Evolutionary conservation across 2,888 invertebrate genomes (phyloP).

Genomic region (Strigamia maritima): DNA sequence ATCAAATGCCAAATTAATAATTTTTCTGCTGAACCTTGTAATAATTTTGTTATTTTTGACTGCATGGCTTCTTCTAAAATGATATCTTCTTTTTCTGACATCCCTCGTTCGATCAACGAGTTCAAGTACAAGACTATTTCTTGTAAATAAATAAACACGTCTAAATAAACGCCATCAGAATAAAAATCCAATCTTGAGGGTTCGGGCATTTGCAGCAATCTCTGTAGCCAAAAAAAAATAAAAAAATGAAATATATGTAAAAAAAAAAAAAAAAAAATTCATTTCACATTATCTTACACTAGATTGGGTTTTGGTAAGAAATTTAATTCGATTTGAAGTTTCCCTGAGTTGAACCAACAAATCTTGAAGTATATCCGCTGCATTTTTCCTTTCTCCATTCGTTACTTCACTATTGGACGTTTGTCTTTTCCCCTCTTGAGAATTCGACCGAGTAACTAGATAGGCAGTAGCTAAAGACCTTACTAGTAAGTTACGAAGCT

Average conservation of each 20-base stretch:
- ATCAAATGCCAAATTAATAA: neutral
- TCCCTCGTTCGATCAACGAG: constrained; percentile 40
- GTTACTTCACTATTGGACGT: constrained; percentile 19
- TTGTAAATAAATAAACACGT: constrained; percentile 42
- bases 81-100: constrained; percentile 15
- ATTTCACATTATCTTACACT: neutral
- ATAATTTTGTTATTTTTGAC: constrained; percentile 10
- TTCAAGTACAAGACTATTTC: constrained; percentile 42
- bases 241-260: neutral
- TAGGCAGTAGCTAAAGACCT: constrained; percentile 49
- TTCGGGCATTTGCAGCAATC: constrained; percentile 41
- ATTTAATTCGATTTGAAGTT: neutral
- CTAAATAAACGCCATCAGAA: constrained; percentile 42
- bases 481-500: constrained; percentile 51
- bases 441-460: constrained; percentile 36
- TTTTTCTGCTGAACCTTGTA: constrained; percentile 38
- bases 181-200: constrained; percentile 43
- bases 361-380: constrained; percentile 37
- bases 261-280: neutral
- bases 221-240: neutral
- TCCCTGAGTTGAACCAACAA: constrained; percentile 38
- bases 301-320: neutral
- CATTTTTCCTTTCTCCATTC: constrained; percentile 40
- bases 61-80: constrained; percentile 34
- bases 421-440: constrained; percentile 29